A percentile compares a stretch with the other conserved stretches of the same genome.
Conservation (phyloP, 2,888 invertebrate genomes). For the Griposia aprilina region DNA sequence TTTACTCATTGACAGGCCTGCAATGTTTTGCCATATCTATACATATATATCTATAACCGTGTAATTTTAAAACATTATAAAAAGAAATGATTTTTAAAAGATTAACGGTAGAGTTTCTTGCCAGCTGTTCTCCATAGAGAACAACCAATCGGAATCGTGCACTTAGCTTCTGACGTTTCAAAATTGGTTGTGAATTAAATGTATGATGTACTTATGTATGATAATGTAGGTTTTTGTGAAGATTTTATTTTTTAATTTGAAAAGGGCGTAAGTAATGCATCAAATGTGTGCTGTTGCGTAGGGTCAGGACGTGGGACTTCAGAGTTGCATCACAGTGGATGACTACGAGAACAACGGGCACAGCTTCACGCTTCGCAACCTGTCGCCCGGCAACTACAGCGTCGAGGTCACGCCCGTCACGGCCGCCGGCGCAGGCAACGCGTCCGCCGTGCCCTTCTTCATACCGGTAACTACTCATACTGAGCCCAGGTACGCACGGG, state of each 20-base stretch:
- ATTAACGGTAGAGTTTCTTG: background rate
- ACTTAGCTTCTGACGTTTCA: background rate
- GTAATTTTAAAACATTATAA: background rate
- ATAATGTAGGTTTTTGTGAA: background rate
- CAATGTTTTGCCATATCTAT: background rate
- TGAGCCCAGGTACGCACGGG: no score
- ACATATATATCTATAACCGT: no score
- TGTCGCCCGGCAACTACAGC: conserved; percentile 95
- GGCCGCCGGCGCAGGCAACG: conserved; percentile 93
- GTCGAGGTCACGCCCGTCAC: conserved; percentile 94
- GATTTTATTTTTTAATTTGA: background rate
- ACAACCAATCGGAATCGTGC: background rate
- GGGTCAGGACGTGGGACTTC: conserved; percentile 88
- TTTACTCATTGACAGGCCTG: background rate
- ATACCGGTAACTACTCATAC: conserved; percentile 89
- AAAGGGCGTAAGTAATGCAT: background rate
- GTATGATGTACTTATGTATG: background rate
- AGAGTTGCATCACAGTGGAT: conserved; percentile 92
- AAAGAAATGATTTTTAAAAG: background rate
- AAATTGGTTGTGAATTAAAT: background rate
- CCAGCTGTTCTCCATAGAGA: background rate
- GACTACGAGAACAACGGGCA: conserved; percentile 89
- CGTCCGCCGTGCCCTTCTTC: conserved; percentile 89
- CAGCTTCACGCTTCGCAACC: conserved; percentile 89
- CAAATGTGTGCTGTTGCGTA: conserved; percentile 49